A percentile compares a stretch with the other conserved stretches of the same genome.
Conservation (phyloP, 2,113 vertebrate genomes). For the Pedetes capensis region DNA sequence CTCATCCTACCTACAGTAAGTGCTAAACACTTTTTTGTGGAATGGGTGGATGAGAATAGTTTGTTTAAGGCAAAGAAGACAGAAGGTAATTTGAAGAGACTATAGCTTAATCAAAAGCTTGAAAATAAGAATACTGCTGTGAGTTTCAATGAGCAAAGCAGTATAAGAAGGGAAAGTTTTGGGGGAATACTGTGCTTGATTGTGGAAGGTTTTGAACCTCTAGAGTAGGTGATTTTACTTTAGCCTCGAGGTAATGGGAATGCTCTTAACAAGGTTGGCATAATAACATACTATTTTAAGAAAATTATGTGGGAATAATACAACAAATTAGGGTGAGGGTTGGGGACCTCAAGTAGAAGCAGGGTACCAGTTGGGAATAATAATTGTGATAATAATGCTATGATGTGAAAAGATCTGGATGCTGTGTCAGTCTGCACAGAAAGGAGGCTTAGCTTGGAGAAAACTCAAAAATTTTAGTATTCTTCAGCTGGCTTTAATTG, state of each 20-base stretch:
- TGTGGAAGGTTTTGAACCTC: slow-evolving; percentile 11
- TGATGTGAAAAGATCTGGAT: neutral
- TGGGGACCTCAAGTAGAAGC: neutral
- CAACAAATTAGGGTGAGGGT: slow-evolving; percentile 16
- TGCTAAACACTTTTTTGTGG: neutral
- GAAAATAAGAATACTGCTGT: neutral
- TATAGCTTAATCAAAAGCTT: neutral
- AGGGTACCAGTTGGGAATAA: neutral
- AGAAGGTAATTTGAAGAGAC: neutral
- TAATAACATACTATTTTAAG: slow-evolving; percentile 45
- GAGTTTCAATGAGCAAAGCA: neutral
- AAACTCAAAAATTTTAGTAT: neutral
- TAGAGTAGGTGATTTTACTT: neutral
- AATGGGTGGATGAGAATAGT: neutral
- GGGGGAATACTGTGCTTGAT: neutral
- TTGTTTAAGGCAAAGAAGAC: neutral
- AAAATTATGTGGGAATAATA: slow-evolving; percentile 36
- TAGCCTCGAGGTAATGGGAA: neutral
- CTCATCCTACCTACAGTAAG: neutral
- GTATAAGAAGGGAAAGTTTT: neutral
- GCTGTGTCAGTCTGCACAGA: neutral
- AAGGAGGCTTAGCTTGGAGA: neutral
- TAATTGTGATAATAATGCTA: neutral
- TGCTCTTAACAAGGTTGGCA: slow-evolving; percentile 37
- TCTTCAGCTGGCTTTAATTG: neutral